These are phyloP conservation scores for Origma solitaria DNA, from an alignment of 2,113 vertebrate genomes.

Conservation along the genomic window DNA sequence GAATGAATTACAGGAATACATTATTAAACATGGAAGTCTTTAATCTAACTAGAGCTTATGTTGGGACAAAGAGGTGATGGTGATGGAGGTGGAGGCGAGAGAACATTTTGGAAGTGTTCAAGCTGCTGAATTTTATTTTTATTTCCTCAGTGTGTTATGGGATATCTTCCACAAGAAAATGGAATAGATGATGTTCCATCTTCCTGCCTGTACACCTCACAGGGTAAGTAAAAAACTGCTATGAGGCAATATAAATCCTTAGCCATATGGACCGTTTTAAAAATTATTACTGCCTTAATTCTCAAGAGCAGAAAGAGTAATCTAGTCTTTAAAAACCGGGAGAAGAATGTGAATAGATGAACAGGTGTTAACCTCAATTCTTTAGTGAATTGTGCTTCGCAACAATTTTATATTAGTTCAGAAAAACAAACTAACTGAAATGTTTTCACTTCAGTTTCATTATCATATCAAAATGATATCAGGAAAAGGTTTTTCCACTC, in stretches of 20 bases:
- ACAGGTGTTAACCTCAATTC: not conserved
- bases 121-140: constrained; percentile 32
- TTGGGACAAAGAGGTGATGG: not conserved
- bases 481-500: not conserved
- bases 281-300: not conserved
- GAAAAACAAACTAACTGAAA: not conserved
- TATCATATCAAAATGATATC: not conserved
- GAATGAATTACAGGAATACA: not conserved
- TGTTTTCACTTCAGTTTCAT: not conserved
- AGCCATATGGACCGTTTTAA: not conserved
- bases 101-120: constrained; percentile 17
- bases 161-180: not conserved
- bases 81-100: not conserved
- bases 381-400: not conserved
- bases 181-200: not conserved
- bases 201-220: not conserved
- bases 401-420: not conserved
- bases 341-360: not conserved
- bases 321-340: not conserved
- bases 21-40: not conserved
- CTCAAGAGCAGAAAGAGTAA: not conserved
- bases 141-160: not conserved
- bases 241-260: not conserved
- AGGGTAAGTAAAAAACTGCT: not conserved
- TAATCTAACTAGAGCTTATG: not conserved